Evolutionary conservation across 2,113 vertebrate genomes (phyloP).

Genomic region (Cardinalis cardinalis): DNA sequence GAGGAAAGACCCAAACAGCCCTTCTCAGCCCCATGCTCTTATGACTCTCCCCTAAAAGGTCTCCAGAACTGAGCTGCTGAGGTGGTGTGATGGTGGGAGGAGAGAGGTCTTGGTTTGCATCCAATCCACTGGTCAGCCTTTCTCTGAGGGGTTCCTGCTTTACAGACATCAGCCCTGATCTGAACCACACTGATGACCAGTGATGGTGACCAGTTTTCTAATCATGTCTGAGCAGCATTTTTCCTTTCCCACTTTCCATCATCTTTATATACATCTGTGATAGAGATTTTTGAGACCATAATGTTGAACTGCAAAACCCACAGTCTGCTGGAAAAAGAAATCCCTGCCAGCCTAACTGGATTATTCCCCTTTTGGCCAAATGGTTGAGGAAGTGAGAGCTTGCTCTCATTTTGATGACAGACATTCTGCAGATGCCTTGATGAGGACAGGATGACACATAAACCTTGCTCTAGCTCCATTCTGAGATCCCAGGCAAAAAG

Average conservation of each 20-base stretch:
- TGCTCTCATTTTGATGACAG: not conserved
- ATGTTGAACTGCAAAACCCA: not conserved
- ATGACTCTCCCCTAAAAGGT: not conserved
- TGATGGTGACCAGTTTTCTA: not conserved
- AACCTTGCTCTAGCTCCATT: not conserved
- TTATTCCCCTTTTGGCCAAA: not conserved
- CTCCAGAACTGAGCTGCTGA: not conserved
- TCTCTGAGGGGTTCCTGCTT: not conserved
- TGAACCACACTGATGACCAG: fast-evolving
- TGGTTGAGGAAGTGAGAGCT: not conserved
- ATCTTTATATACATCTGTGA: not conserved
- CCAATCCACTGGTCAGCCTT: not conserved
- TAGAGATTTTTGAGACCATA: not conserved
- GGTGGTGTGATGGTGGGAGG: not conserved
- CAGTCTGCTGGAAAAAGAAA: not conserved
- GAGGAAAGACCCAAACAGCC: not conserved
- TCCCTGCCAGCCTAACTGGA: not conserved
- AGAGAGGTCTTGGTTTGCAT: not conserved
- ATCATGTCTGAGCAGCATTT: not conserved
- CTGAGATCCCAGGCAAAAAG: not conserved
- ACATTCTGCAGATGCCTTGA: not conserved
- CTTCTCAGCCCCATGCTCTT: not conserved
- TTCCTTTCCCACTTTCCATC: not conserved
- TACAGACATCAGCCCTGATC: not conserved
- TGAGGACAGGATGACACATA: not conserved